Base-by-base conservation (phyloP, 2,888 invertebrate genomes). In the Athalia cordata region DNA sequence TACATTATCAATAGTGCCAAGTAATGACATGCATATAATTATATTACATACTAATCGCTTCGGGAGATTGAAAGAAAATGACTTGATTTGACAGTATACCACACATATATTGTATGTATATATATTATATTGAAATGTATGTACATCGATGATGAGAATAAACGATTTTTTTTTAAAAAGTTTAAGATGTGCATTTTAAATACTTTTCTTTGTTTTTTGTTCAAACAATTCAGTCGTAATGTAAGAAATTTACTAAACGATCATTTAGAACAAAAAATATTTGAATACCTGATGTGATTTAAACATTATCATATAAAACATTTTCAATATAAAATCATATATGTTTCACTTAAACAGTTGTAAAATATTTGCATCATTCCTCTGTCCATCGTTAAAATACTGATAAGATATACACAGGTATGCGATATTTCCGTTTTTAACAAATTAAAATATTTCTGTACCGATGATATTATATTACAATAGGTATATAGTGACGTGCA, bases 1-100 rank as follows among this genome's bases (percentile, higher is more conserved):
- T 72, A 72, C 59, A 72, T 72, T 45, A 45, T 72, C 72, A 72
- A n/a, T 45, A 59, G 9, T 72, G 47, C 68, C 50, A n/a, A 72
- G 57, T 59, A 47, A 13, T 72, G 15, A 57, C 72, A 59, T 52
- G 43, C 45, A 43, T 29, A 29, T 57, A n/a, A 57, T 59, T 15
- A 7, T 61, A n/a, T 61, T 15, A 15, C 1, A 8, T 1, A 8
- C 3, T 13, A 11, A 4, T 61, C 7, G n/a, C 5, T 68, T 43
- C 6, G 29, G 13, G 70, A 55, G 70, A 55, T 70, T 43, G 9
- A 43, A 57, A 70, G 45, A 7, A 57, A 55, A 55, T 43, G 13
- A 52, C 4, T 29, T 57, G 52, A 68, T 9, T 68, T 55, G n/a
- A 68, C 3, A 55, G 43, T 65, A 65, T 43, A 43, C 9, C 49